A percentile compares a stretch with the other conserved stretches of the same genome.
phyloP scores from a whole-genome alignment of 2,888 invertebrate species.

The Zaprionus obscuricornis region DNA sequence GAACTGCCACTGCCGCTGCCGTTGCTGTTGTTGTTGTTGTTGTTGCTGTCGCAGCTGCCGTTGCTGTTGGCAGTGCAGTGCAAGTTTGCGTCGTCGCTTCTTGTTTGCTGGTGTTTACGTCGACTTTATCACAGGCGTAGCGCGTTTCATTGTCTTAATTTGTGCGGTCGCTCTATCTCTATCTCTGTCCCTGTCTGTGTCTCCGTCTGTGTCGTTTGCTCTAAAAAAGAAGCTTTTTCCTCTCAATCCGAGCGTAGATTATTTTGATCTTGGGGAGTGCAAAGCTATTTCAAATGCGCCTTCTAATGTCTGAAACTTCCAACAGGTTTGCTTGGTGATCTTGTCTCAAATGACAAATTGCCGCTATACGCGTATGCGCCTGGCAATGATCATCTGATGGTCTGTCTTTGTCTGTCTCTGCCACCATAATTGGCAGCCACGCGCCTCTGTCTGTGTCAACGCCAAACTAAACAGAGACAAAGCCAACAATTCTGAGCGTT shows the following conservation, averaged over 20 bases:
- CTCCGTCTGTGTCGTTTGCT: background rate
- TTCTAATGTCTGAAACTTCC: constrained; percentile 43
- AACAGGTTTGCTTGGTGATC: constrained; percentile 48
- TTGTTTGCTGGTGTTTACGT: constrained; percentile 68
- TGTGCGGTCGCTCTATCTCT: constrained; percentile 41
- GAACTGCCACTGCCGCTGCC: constrained; percentile 46
- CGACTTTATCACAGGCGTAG: constrained; percentile 73
- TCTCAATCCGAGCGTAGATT: background rate
- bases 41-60: constrained; percentile 5
- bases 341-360: constrained; percentile 61
- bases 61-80: constrained; percentile 35
- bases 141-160: constrained; percentile 80
- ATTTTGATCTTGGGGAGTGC: constrained; percentile 28
- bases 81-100: constrained; percentile 35
- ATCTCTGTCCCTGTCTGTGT: constrained; percentile 7
- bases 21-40: constrained; percentile 15
- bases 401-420: constrained; percentile 18
- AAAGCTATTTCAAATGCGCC: constrained; percentile 48
- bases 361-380: constrained; percentile 27
- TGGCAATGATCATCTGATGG: constrained; percentile 38
- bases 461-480: background rate
- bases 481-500: too few relatives aligned
- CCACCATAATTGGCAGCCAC: constrained; percentile 73
- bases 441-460: constrained; percentile 59
- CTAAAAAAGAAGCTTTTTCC: background rate